phyloP scores from a whole-genome alignment of 2,888 invertebrate species.

The Tachystola acroxantha region DNA sequence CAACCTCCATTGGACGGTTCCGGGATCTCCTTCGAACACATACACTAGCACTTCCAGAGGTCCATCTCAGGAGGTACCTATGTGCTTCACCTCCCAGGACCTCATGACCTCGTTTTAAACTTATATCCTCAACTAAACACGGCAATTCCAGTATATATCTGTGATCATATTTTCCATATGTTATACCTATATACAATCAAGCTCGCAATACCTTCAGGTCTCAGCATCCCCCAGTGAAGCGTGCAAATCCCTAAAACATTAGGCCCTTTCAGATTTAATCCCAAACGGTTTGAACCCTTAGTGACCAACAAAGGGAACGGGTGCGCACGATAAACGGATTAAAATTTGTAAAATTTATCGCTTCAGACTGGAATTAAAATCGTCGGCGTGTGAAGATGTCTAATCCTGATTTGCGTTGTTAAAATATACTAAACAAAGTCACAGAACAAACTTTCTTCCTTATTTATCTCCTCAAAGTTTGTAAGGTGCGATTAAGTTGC shows the following conservation, averaged over 20 bases:
- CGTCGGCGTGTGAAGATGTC: constrained; percentile 31
- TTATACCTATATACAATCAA: too few species aligned
- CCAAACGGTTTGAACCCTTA: constrained; percentile 31
- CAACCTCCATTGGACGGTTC: too few species aligned
- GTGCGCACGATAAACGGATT: constrained; percentile 61
- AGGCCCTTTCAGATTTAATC: constrained; percentile 37
- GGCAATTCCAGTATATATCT: too few species aligned
- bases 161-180: neutral
- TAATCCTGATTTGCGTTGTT: neutral
- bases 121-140: too few species aligned
- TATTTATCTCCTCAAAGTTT: too few species aligned
- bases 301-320: constrained; percentile 46
- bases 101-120: too few species aligned
- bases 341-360: constrained; percentile 64
- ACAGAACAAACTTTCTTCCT: too few species aligned
- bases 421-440: neutral
- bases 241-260: constrained; percentile 26
- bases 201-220: neutral
- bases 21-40: too few species aligned
- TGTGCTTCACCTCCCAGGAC: too few species aligned
- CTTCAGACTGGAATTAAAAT: constrained; percentile 29
- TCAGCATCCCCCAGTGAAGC: neutral
- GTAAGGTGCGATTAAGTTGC: too few species aligned
- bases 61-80: too few species aligned
- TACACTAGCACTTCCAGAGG: too few species aligned